Conservation (phyloP, 2,113 vertebrate species). For the Mohoua ochrocephala region DNA sequence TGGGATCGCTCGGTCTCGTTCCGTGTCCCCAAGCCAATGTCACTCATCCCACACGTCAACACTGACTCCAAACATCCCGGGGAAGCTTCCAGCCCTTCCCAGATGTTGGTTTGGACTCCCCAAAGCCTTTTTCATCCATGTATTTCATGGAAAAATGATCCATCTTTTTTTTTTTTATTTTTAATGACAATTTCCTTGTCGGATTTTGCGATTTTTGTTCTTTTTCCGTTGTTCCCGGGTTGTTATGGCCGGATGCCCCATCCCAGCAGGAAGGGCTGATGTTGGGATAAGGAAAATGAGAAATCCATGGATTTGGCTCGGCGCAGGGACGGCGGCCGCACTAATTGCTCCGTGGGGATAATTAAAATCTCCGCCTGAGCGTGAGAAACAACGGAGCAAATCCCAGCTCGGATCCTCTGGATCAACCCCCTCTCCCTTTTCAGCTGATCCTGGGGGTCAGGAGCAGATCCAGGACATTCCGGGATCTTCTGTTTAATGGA, state of each 20-base stretch:
- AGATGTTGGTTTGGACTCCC: neutral
- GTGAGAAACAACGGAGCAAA: neutral
- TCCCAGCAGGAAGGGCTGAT: neutral
- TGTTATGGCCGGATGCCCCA: neutral
- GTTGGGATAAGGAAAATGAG: neutral
- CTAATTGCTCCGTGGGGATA: neutral
- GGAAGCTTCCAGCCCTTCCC: neutral
- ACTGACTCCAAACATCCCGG: accelerated
- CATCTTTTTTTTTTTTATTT: neutral
- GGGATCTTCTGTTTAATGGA: neutral
- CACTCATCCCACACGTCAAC: accelerated
- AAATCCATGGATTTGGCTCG: neutral
- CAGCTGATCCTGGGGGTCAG: neutral
- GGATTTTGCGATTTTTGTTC: neutral
- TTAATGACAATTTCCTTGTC: neutral
- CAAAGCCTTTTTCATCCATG: neutral
- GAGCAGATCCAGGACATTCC: neutral
- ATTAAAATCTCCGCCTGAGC: neutral
- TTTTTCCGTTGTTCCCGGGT: neutral
- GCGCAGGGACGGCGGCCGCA: neutral
- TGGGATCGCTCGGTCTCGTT: neutral
- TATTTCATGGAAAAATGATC: neutral
- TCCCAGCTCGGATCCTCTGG: neutral
- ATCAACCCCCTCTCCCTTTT: neutral
- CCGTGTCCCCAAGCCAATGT: accelerated